Evolutionary conservation across 2,888 invertebrate genomes (phyloP).

Genomic region (Acanthosoma haemorrhoidale): DNA sequence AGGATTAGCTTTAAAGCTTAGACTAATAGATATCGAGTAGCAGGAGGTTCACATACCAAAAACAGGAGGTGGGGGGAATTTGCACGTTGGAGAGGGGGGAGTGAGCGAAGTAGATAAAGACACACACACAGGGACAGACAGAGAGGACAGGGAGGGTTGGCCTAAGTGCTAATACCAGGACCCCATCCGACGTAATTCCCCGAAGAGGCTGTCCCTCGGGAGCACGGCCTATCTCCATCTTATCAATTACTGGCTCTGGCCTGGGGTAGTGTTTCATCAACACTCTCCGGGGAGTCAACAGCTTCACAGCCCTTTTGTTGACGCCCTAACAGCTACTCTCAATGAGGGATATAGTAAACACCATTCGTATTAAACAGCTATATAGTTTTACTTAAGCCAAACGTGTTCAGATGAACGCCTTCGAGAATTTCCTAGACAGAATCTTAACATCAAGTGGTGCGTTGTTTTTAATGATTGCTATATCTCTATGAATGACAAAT

Average conservation of each 20-base stretch:
- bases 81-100: too few relatives aligned
- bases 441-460: too few relatives aligned
- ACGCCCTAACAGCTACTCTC: background rate
- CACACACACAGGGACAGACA: too few relatives aligned
- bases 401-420: too few relatives aligned
- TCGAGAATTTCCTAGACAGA: too few relatives aligned
- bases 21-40: slow-evolving; percentile 11
- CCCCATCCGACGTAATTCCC: slow-evolving; percentile 1
- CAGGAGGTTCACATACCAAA: slow-evolving; percentile 14
- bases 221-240: slow-evolving; percentile 20
- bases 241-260: slow-evolving; percentile 18
- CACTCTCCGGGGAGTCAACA: slow-evolving; percentile 9
- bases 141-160: background rate
- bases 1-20: background rate
- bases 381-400: too few relatives aligned
- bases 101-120: background rate
- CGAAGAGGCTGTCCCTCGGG: slow-evolving; percentile 6
- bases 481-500: too few relatives aligned
- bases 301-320: background rate
- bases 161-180: slow-evolving; percentile 7
- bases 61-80: background rate
- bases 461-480: too few relatives aligned
- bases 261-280: slow-evolving; percentile 7
- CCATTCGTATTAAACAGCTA: too few relatives aligned
- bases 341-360: background rate